Evolutionary conservation across 2,113 vertebrate species (phyloP).

Genomic region (Chionomys nivalis): DNA sequence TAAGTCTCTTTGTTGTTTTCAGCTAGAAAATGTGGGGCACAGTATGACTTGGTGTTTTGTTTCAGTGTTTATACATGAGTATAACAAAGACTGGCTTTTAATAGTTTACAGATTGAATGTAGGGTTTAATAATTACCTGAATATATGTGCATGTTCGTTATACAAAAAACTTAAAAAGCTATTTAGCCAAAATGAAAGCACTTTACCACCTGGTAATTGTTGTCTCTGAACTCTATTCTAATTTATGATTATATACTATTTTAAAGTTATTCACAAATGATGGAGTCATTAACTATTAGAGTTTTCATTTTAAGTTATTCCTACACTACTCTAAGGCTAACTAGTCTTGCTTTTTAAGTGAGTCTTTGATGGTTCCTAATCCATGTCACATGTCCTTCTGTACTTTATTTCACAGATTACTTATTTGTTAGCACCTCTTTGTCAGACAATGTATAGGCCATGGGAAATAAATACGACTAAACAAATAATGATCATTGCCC

Average conservation of each 20-base stretch:
- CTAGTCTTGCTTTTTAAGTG: constrained; percentile 44
- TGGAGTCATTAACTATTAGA: constrained; percentile 4
- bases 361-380: constrained; percentile 33
- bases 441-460: neutral
- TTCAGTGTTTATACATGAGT: neutral
- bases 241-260: neutral
- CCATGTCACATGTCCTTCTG: neutral
- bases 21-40: constrained; percentile 1
- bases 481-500: neutral
- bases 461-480: neutral
- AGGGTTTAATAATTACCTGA: constrained; percentile 34
- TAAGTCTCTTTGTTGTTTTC: constrained; percentile 17
- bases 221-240: neutral
- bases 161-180: constrained; percentile 28
- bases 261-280: constrained; percentile 14
- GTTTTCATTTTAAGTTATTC: constrained; percentile 37
- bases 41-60: constrained; percentile 21
- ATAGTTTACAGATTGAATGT: neutral
- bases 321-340: neutral
- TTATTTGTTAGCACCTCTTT: neutral
- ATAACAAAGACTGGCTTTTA: neutral
- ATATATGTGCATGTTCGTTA: neutral
- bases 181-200: constrained; percentile 31
- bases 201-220: neutral
- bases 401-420: neutral